Evolutionary conservation across 2,888 invertebrate genomes (phyloP), one percentile per base, ranked within the genome.

Genomic region (Cosmorhoe ocellata): DNA sequence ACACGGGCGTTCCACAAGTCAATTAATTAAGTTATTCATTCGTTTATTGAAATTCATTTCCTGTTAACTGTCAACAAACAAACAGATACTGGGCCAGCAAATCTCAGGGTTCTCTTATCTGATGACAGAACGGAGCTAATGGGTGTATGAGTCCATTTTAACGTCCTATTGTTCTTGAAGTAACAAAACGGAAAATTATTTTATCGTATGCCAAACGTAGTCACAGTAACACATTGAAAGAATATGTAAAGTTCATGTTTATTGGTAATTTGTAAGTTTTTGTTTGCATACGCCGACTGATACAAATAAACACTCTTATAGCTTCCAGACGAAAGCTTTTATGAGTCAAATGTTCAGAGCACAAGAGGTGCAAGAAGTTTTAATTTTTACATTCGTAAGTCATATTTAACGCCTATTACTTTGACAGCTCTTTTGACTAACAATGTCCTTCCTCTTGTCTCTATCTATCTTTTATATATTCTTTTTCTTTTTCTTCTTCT

Each of bases 61-160:
- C 47, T 44, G 52, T 38, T 53, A 51, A 26, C 40, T 57, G 57
- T 57, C 47, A 53, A 47, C 41, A 46, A 33, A 32, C 48, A 24
- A 39, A 41, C 33, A 38, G 48, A 52, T 51, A 53, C 37, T 52
- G 37, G 42, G 26, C 45, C 45, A 52, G 34, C 56, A 56, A 51
- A 57, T 53, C 50, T 53, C 61, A 63, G 58, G 60, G 54, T 64
- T 64, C 48, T 62, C 62, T 61, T 72, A 74, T 72, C 74, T 58
- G 69, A 71, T 74, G 62, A 50, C 51, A 48, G 61, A 44, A 56
- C 58, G 57, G 42, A 58, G 47, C 55, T 66, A 72, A 67, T 69
- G 69, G 64, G 57, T 41, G 61, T 61, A 68, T 64, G 64, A 67
- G 62, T 59, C 63, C 66, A 63, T 67, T 68, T 68, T 64, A 69